These are phyloP conservation scores for Astreopora myriophthalma DNA, from an alignment of 64 coral and sea anemone species.

Conservation along the genomic window DNA sequence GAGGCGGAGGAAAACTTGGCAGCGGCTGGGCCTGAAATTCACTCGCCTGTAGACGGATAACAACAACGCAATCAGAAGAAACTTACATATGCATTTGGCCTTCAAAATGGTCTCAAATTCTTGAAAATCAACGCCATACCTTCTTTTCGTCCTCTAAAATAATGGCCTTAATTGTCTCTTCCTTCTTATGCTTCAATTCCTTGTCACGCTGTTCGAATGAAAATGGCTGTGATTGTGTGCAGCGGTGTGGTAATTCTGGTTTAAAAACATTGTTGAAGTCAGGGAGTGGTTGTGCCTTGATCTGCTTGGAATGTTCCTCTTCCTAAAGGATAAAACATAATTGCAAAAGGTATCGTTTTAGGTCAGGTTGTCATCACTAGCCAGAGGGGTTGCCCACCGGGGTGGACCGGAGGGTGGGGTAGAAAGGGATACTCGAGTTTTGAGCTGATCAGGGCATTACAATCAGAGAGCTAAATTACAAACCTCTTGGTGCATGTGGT, in stretches of 20 bases:
- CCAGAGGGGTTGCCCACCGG: too few species aligned
- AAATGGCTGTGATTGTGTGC: slow-evolving; percentile 75
- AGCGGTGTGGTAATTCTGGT: slow-evolving; percentile 80
- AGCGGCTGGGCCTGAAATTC: slow-evolving; percentile 90
- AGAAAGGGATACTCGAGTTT: too few species aligned
- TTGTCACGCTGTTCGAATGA: slow-evolving; percentile 93
- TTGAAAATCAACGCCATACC: slow-evolving; percentile 9
- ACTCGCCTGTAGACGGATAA: slow-evolving; percentile 51
- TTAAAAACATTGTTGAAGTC: slow-evolving; percentile 82
- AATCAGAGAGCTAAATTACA: too few species aligned
- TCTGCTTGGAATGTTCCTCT: slow-evolving; percentile 31
- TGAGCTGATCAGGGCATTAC: too few species aligned
- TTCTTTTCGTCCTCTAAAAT: slow-evolving; percentile 89
- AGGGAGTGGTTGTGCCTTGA: slow-evolving; percentile 90
- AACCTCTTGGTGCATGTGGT: not conserved
- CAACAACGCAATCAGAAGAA: not conserved
- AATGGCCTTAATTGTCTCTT: slow-evolving; percentile 74
- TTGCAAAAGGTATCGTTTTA: too few species aligned
- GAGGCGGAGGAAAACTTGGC: slow-evolving; percentile 70
- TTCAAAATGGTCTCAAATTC: too few species aligned
- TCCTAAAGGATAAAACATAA: too few species aligned
- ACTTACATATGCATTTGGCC: not conserved
- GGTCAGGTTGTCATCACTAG: too few species aligned
- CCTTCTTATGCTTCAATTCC: slow-evolving; percentile 79
- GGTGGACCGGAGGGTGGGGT: too few species aligned